These are phyloP conservation scores for Gadus macrocephalus DNA, from an alignment of 2,113 vertebrate species.

Conservation along the genomic window DNA sequence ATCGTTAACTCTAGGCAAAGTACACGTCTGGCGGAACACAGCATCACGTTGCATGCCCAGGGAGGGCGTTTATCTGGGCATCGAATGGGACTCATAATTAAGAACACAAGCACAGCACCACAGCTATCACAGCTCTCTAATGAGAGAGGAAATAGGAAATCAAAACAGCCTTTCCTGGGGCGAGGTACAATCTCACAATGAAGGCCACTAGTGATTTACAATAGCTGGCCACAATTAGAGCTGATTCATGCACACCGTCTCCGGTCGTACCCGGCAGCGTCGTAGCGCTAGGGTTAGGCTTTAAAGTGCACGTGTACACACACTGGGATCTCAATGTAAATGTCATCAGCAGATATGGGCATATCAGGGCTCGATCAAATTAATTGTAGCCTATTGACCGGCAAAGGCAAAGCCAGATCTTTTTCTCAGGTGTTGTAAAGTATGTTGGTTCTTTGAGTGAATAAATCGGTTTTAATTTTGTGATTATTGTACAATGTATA, in stretches of 20 bases:
- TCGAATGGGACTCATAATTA: constrained; percentile 35
- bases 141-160: constrained; percentile 48
- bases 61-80: constrained; percentile 5
- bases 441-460: too few species aligned
- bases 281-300: not conserved
- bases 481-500: too few species aligned
- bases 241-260: constrained; percentile 31
- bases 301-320: not conserved
- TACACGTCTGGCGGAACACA: too few species aligned
- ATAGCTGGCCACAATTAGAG: constrained; percentile 43
- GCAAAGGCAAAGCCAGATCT: not conserved
- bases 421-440: not conserved
- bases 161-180: constrained; percentile 36
- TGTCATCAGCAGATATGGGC: too few species aligned
- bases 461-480: too few species aligned
- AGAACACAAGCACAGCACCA: constrained; percentile 27
- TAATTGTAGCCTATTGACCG: not conserved
- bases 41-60: not conserved
- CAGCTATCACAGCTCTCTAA: constrained; percentile 31
- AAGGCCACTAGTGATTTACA: constrained; percentile 40
- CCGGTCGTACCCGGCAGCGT: constrained; percentile 3
- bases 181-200: constrained; percentile 28
- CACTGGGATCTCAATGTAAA: not conserved
- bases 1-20: too few species aligned
- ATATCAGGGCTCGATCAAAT: not conserved